Evolutionary conservation across 2,113 vertebrate species (phyloP).

Genomic region (Ctenomys sociabilis): DNA sequence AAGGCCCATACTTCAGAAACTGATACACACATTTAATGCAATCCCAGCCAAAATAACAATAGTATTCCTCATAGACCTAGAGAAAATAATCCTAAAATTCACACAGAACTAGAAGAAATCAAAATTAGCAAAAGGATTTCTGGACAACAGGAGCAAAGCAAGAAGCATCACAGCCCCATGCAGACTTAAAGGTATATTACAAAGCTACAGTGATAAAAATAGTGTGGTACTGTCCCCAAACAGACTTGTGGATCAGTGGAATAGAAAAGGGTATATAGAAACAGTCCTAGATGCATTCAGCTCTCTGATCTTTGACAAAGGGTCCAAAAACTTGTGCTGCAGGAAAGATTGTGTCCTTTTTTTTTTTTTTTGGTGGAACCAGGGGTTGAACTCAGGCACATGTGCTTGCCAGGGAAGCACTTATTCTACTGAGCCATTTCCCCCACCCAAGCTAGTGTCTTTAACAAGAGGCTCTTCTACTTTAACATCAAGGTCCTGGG

Average conservation of each 20-base stretch:
- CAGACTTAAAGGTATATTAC: neutral
- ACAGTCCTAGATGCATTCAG: neutral
- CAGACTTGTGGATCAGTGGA: neutral
- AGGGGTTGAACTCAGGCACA: too few relatives aligned
- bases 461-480: neutral
- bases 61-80: neutral
- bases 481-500: too few relatives aligned
- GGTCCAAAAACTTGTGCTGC: neutral
- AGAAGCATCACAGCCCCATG: neutral
- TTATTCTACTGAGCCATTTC: too few relatives aligned
- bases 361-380: too few relatives aligned
- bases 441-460: neutral
- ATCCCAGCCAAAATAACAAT: neutral
- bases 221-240: neutral
- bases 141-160: neutral
- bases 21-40: neutral
- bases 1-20: neutral
- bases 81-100: neutral
- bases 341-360: neutral
- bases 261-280: neutral
- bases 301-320: neutral
- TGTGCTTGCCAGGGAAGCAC: too few relatives aligned
- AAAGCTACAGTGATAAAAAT: neutral
- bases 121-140: neutral
- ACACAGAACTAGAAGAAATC: neutral